phyloP scores from a whole-genome alignment of 2,113 vertebrate genomes.

The Brachypodius melanocephalos region DNA sequence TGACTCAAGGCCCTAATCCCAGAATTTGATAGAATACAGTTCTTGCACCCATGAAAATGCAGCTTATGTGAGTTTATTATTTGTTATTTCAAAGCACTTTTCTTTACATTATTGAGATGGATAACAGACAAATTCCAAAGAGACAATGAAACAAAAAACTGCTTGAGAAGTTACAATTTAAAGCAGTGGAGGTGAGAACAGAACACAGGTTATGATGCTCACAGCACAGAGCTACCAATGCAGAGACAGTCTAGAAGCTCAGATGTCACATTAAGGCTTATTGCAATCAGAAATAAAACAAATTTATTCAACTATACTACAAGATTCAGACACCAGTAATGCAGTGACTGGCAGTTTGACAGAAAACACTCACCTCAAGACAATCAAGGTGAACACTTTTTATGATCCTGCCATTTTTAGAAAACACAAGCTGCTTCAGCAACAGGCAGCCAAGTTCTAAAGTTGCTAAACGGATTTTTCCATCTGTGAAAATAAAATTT shows the following conservation, averaged over 20 bases:
- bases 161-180: neutral
- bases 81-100: neutral
- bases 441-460: slow-evolving; percentile 93
- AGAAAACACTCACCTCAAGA: slow-evolving; percentile 82
- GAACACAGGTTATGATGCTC: neutral
- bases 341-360: neutral
- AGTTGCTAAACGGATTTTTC: slow-evolving; percentile 91
- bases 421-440: slow-evolving; percentile 91
- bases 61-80: neutral
- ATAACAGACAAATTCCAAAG: neutral
- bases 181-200: neutral
- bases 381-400: slow-evolving; percentile 95
- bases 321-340: neutral
- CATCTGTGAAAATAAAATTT: slow-evolving; percentile 75
- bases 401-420: slow-evolving; percentile 83
- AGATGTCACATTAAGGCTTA: neutral
- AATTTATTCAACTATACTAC: neutral
- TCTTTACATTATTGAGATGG: neutral
- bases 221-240: neutral
- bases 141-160: neutral
- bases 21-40: neutral
- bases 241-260: neutral
- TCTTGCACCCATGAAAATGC: neutral
- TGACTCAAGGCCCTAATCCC: neutral
- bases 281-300: neutral